Evolutionary conservation across 37 sponge, comb jelly and placozoan genomes (phyloP), one percentile per base, ranked within the genome.

Genomic region (Hexactinellida sp.): DNA sequence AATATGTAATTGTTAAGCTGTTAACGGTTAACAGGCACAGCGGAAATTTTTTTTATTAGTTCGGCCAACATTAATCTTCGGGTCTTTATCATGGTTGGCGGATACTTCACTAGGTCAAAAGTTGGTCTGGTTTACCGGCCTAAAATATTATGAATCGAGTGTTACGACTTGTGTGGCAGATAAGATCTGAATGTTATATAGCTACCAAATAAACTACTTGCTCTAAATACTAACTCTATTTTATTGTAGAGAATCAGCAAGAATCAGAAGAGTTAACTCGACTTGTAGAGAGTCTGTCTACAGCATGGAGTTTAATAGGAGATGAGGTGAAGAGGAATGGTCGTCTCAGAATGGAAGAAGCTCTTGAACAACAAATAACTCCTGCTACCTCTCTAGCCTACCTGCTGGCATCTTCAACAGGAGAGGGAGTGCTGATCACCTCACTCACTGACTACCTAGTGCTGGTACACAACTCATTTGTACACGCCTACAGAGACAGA

Each of bases 381-480:
- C 28, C 28, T 63, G 76, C 76, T 63, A 63, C 76, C 34, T n/a
- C 76, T 25, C 76, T 63, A n/a, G 25, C 76, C 34, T 63, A 63
- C 76, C 76, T 63, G 76, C 76, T 63, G 19, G 19, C 76, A 7
- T 63, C 76, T 28, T 25, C 76, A 63, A 63, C 28, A 63, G 76
- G 76, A 63, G 76, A 63, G 25, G 76, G 76, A 63, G 19, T 63
- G 76, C 30, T 63, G 30, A 63, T 63, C 76, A 63, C 76, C 76
- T 25, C 76, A 63, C 76, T 63, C 76, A 63, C 76, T 63, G 76
- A 63, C 76, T 63, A 63, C 13, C 76, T 63, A n/a, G 30, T 63
- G 76, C 76, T 63, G 30, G 34, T 63, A n/a, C 76, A 63, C 30
- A 63, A 63, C 30, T 63, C 76, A 63, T 63, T 63, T 63, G 76